Base-by-base conservation (phyloP, 2,113 vertebrate genomes). In the Embiotoca jacksoni region DNA sequence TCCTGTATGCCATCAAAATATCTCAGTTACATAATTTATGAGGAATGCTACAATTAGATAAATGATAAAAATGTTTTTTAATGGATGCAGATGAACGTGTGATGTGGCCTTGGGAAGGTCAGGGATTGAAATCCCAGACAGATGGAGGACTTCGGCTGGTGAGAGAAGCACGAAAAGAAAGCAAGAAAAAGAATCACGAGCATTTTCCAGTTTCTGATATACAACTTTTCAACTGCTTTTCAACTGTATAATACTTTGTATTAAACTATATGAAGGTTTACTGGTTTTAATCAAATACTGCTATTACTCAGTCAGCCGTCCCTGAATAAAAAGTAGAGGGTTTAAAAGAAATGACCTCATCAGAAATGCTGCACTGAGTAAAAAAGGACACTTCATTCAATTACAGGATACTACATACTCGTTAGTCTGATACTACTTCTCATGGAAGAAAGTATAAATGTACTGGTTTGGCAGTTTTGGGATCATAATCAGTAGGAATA, bases 121-220 rank as follows among this genome's bases (percentile, higher is more conserved):
- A 53, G 16, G 11, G 37, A 57, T 78, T 78, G 58, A 70, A 71
- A 41, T 78, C 57, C 32, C 39, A 47, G 50, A 54, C 41, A 57
- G 78, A 61, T 63, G 41, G 63, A 59, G 37, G 59, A 56, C 30
- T 60, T 16, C 67, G 49, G 49, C 50, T 32, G 41, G 3, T 14
- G 44, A 23, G 32, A 31, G 1, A 16, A 36, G 23, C 23, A 23
- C 23, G 44, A 53, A 52, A 50, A 46, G 59, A 46, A 46, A 64
- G 14, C 14, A 35, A 59, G 58, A 5, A 50, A 55, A 67, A 57
- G 47, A 33, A 53, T 52, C 32, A 52, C 16, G 47, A 31, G 14
- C 11, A 10, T 44, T 36, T 79, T 14, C 37, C 23, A 62, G 23
- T 44, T 56, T 60, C 7, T 39, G 30, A 37, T 58, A 31, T 41